These are phyloP conservation scores for Actinemys pallida DNA, from an alignment of 2,113 vertebrate species.

Conservation along the genomic window DNA sequence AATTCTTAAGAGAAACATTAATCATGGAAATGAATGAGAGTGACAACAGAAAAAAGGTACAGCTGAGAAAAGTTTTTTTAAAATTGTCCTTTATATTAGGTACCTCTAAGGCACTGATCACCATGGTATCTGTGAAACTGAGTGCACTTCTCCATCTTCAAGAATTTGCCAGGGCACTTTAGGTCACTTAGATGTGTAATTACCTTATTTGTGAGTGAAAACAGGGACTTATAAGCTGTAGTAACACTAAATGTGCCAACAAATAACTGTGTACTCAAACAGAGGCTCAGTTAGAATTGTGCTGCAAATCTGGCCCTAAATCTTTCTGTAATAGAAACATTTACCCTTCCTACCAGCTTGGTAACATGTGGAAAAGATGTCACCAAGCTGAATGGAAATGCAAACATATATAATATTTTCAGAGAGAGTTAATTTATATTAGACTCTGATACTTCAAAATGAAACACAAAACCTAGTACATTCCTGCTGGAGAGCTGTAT, in stretches of 20 bases:
- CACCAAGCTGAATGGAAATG: background rate
- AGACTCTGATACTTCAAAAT: background rate
- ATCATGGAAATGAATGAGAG: rapidly evolving
- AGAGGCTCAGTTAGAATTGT: background rate
- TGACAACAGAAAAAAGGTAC: rapidly evolving
- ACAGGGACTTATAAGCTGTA: rapidly evolving
- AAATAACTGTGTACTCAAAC: background rate
- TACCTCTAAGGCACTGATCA: rapidly evolving
- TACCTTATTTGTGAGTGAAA: background rate
- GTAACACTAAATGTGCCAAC: background rate
- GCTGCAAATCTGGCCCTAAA: background rate
- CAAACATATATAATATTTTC: background rate
- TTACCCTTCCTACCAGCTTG: background rate
- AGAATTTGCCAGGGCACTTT: background rate
- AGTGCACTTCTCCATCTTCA: rapidly evolving
- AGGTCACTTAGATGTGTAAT: background rate
- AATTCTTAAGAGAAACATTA: background rate
- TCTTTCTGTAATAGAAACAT: background rate
- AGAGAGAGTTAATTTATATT: background rate
- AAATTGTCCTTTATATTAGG: background rate
- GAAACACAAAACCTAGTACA: slow-evolving; percentile 81
- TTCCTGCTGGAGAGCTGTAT: slow-evolving; percentile 84
- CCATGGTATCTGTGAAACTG: rapidly evolving
- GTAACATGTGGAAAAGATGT: background rate
- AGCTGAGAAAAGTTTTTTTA: background rate